Evolutionary conservation across 2,113 vertebrate genomes (phyloP), one percentile per base, ranked within the genome.

Genomic region (Silurus meridionalis): DNA sequence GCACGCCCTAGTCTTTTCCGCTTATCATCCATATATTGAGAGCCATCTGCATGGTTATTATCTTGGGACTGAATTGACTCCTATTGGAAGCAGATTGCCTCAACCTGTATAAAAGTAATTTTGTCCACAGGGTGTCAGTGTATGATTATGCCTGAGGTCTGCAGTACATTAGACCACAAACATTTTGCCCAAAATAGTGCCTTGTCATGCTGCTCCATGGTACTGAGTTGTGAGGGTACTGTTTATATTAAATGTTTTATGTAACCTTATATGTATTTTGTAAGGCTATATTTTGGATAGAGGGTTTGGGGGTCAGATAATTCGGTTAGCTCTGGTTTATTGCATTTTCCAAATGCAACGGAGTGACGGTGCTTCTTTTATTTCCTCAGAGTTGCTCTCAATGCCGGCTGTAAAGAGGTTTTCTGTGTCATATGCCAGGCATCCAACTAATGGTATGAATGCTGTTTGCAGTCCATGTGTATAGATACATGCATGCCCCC

Each of bases 361-460:
- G 83, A 89, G 94, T 96, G 96, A 97, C 91, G 85, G 91, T 94
- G 95, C 97, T 94, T 97, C 95, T 97, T 95, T 97, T 98, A 96
- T 98, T 95, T 97, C 96, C 96, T 97, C 97, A 99, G 97, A 99
- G 95, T 95, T 99, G 97, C 97, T 99, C 95, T 98, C 97, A 97
- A 97, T 98, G 97, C 97, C 97, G 94, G 94, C 97, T 95, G 96
- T 98, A 97, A 99, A 99, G 97, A 96, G 97, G 96, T 99, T 99
- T 99, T 99, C 98, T 97, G 98, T 99, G 96, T 99, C 97, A 92
- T 99, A 98, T 99, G 98, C 98, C 97, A 98, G 97, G 96, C 97
- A 98, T 97, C 98, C 97, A 94, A 99, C 97, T 96, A 99, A 98
- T 95, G 97, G 97, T 99, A 99, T 95, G 97, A 99, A 96, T 95